Base-by-base conservation (phyloP, 2,888 invertebrate genomes). In the Taenaris catops region DNA sequence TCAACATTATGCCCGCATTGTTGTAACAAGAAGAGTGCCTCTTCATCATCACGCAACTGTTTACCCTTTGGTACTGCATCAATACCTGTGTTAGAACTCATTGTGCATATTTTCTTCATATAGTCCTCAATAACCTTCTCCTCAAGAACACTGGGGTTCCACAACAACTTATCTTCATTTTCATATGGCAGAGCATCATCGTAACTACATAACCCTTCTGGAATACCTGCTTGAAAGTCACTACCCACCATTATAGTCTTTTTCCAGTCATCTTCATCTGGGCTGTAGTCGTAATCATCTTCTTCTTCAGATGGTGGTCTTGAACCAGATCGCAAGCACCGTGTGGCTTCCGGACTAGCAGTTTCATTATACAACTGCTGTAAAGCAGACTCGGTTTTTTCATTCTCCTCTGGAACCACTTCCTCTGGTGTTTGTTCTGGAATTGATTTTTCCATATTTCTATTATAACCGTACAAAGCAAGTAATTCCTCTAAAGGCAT, bases 1-100 rank as follows among this genome's bases (percentile, higher is more conserved):
- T 97, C 97, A n/a, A 93, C 89, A 75, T 96, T 97, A 67, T 97
- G 96, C 1, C 96, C 97, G 76, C 98, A 98, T 65, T 98, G 97
- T 33, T 96, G 92, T 8, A 98, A 84, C 38, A 97, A 73, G 72
- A 93, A 97, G 29, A 98, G 83, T 0, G 97, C 97, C 84, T 97
- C 94, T 58, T 96, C 95, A 67, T 95, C 94, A 63, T 95, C 98
- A 51, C 95, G 83, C 4, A 95, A 88, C 63, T 96, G 95, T 51
- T 89, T 89, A 6, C 96, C 96, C 44, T 86, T 87, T 0, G 93
- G 93, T 27, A 95, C 81, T 10, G 91, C 89, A 34, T 81, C 79
- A 9, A 84, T 51, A 1, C 87, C 86, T 23, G 66, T 58, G 8
- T 68, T 70, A 16, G 67, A 81, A 59, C 62, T 90, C 78, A 68